Conservation (phyloP, 2,797 vertebrate genomes). For the Champsocephalus gunnari region DNA sequence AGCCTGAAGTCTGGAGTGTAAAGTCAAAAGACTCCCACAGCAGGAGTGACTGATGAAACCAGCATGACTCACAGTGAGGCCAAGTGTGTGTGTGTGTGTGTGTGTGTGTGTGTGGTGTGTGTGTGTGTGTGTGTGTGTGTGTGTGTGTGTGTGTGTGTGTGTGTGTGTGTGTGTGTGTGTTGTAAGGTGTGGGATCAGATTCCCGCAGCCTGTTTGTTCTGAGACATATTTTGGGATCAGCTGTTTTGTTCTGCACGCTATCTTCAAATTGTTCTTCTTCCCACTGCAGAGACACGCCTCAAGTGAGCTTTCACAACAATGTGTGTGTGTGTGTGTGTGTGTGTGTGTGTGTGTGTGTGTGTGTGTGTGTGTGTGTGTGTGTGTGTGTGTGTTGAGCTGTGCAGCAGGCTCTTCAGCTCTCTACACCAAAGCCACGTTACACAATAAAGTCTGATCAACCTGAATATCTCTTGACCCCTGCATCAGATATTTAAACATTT, state of each 20-base stretch:
- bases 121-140: conserved; percentile 24
- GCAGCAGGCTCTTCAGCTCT: too few species aligned
- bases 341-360: conserved; percentile 22
- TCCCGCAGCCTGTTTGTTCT: conserved; percentile 47
- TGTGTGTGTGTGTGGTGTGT: conserved; percentile 43
- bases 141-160: conserved; percentile 31
- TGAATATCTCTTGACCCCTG: too few species aligned
- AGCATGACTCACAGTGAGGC: conserved; percentile 45
- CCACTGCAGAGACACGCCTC: conserved; percentile 30
- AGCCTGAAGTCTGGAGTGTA: conserved; percentile 22
- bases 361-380: not conserved
- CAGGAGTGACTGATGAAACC: conserved; percentile 32
- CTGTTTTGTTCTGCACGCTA: conserved; percentile 33
- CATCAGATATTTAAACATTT: too few species aligned
- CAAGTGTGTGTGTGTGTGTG: conserved; percentile 32
- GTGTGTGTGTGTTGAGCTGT: conserved; percentile 15
- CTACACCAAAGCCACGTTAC: too few species aligned
- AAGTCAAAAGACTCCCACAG: not conserved
- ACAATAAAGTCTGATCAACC: too few species aligned
- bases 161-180: conserved; percentile 22
- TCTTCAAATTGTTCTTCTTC: conserved; percentile 32
- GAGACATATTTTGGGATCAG: conserved; percentile 44
- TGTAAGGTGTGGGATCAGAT: conserved; percentile 39
- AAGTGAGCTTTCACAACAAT: too few species aligned
- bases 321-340: conserved; percentile 9